Evolutionary conservation across 1,140 invertebrate species (phyloP), one percentile per base, ranked within the genome.

Genomic region (Ips nitidus): DNA sequence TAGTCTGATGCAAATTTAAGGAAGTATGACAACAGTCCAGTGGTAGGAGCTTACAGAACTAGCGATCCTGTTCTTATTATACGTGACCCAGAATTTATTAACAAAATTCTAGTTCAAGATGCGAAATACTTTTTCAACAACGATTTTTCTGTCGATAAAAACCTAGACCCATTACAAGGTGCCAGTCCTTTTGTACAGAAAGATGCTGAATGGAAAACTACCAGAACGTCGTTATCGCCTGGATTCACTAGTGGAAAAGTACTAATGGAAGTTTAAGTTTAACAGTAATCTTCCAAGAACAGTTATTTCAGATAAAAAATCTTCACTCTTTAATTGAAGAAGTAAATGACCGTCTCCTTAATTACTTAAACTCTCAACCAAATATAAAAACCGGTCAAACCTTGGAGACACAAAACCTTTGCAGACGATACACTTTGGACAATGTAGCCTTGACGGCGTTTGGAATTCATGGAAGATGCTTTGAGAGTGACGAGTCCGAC

Each of bases 361-460:
- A 71, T 7, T 78, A 77, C 62, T 63, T 81, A 6, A 42, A 75
- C 2, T 52, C 69, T 7, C 68, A 68, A 39, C 40, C 52, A 5
- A 39, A 55, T 55, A 65, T 65, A 5, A 5, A n/a, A 41, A 69
- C 53, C 52, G 62, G 53, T 7, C 22, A 65, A 62, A 56, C 65
- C 0, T 37, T 76, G 1, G 78, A 83, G 36, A 39, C 75, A 3
- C 81, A 81, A 69, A 63, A 80, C 37, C 22, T 80, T 0, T 81
- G 79, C 6, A 58, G 78, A 1, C 79, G 80, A 66, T 86, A 79
- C 56, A 85, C 84, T 1, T 80, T 80, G 0, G 84, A 85, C 45
- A 80, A 83, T n/a, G 80, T 85, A 3, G 80, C 82, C 2, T 81
- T 78, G 58, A 80, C 80, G 8, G 84, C 81, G 0, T 77, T 86